Conservation (phyloP, 2,797 vertebrate genomes). For the Enteromius thamalakanensis region DNA sequence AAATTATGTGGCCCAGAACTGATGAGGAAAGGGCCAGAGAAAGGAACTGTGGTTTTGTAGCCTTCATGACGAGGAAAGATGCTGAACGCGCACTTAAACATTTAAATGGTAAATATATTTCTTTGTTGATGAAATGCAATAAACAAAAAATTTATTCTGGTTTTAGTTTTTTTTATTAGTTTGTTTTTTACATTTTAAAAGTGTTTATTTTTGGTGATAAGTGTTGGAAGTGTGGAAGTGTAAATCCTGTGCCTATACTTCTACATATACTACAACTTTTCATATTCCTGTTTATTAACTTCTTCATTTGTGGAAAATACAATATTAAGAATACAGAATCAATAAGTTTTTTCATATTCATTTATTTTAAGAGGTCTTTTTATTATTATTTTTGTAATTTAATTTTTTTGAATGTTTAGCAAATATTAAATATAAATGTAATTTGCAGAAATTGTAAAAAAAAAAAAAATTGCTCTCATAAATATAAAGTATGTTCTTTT, state of each 20-base stretch:
- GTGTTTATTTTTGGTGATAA: neutral
- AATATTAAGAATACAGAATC: neutral
- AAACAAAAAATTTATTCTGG: neutral
- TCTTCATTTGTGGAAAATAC: neutral
- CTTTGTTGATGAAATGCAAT: neutral
- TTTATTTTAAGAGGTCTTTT: too few species aligned
- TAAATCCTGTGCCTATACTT: neutral
- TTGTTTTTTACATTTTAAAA: too few species aligned
- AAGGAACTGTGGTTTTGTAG: slow-evolving; percentile 98
- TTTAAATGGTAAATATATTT: slow-evolving; percentile 85
- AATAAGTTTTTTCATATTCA: neutral
- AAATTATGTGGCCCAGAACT: slow-evolving; percentile 99
- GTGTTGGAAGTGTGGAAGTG: neutral
- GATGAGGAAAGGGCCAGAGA: slow-evolving; percentile 98
- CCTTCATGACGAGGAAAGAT: slow-evolving; percentile 98
- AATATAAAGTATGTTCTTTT: neutral
- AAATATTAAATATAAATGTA: neutral
- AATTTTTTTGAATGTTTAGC: neutral
- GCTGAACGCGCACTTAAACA: slow-evolving; percentile 97
- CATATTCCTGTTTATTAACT: neutral
- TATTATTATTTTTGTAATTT: too few species aligned
- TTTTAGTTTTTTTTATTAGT: neutral
- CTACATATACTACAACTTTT: neutral
- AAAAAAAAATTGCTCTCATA: neutral
- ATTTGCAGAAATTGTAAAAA: neutral